These are phyloP conservation scores for Pogonomyrmex californicus DNA, from an alignment of 1,140 invertebrate species.

Conservation along the genomic window DNA sequence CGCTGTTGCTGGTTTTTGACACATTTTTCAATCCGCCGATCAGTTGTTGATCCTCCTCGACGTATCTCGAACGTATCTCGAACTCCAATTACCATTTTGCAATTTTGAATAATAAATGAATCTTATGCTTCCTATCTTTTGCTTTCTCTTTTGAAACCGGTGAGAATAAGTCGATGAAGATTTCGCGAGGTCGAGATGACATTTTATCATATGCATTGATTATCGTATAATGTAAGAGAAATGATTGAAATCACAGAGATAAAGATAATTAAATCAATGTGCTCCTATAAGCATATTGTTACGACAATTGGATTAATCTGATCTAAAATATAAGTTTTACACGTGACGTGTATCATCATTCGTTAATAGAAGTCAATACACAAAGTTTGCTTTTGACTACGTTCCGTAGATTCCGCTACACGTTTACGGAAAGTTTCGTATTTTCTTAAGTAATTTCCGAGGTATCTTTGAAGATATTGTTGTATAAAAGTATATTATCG, in stretches of 20 bases:
- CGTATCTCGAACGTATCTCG: not conserved
- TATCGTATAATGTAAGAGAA: not conserved
- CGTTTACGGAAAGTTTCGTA: not conserved
- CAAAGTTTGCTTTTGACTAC: not conserved
- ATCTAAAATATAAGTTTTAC: not conserved
- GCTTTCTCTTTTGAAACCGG: not conserved
- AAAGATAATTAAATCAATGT: not conserved
- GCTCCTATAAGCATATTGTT: not conserved
- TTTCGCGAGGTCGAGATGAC: not conserved
- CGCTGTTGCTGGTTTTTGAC: not conserved
- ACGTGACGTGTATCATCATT: not conserved
- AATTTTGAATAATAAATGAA: not conserved
- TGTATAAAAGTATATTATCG: not conserved
- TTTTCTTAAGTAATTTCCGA: not conserved
- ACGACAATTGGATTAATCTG: not conserved
- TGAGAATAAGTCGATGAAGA: not conserved
- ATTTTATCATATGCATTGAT: not conserved
- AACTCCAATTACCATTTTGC: not conserved
- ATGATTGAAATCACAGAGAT: not conserved
- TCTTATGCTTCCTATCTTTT: not conserved
- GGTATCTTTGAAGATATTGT: no score
- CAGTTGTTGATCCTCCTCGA: not conserved
- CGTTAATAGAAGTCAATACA: not conserved
- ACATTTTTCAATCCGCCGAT: not conserved
- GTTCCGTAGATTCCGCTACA: not conserved